These are phyloP conservation scores for Ips typographus DNA, from an alignment of 1,140 invertebrate genomes.

Conservation along the genomic window DNA sequence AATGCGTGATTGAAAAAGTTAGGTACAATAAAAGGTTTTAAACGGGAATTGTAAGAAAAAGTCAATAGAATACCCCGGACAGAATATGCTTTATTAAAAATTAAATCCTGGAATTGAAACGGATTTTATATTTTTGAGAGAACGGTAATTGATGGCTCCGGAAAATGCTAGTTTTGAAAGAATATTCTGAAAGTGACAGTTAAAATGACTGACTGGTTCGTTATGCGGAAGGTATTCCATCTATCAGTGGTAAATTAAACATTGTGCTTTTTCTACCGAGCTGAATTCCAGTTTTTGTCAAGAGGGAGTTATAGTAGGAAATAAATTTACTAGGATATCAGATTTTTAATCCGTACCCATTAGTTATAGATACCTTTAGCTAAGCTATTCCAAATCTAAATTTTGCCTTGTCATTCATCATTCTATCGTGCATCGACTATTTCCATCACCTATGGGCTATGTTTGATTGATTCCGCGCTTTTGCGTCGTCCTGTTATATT, in stretches of 20 bases:
- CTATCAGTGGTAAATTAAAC: too few species aligned
- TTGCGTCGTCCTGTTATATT: slow-evolving; percentile 1
- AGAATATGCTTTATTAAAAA: not conserved
- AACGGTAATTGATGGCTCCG: not conserved
- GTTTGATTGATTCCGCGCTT: slow-evolving; percentile 39
- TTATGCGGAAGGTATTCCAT: too few species aligned
- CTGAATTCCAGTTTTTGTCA: too few species aligned
- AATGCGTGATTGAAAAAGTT: not conserved
- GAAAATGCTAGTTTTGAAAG: not conserved
- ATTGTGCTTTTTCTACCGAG: too few species aligned
- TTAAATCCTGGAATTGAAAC: not conserved
- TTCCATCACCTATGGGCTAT: slow-evolving; percentile 39
- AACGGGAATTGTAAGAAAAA: slow-evolving; percentile 3
- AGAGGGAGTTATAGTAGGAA: too few species aligned
- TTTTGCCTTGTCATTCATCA: not conserved
- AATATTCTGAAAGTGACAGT: not conserved
- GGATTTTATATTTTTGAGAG: not conserved
- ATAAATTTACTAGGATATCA: too few species aligned
- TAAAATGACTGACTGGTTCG: not conserved
- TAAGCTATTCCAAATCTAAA: too few species aligned
- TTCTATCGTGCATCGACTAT: slow-evolving; percentile 8
- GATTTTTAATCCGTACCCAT: too few species aligned
- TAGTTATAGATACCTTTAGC: too few species aligned
- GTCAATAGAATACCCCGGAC: not conserved
- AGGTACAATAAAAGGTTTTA: not conserved